phyloP scores from a whole-genome alignment of 2,797 vertebrate genomes.

The Hemibagrus guttatus region DNA sequence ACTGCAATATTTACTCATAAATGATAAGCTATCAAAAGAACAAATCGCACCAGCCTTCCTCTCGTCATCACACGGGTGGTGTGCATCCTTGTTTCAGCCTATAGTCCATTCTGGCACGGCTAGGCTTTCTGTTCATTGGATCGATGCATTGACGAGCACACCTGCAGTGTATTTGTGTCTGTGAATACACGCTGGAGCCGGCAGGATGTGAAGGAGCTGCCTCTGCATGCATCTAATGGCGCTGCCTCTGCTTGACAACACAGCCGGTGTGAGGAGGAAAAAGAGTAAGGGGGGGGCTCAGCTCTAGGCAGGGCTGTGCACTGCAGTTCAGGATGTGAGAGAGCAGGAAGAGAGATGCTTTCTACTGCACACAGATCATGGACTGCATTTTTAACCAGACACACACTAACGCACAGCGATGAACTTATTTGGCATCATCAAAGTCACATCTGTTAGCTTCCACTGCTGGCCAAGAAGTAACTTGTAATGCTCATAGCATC shows the following conservation, averaged over 20 bases:
- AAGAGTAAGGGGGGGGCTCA: neutral
- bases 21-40: conserved; percentile 13
- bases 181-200: conserved; percentile 8
- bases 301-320: conserved; percentile 31
- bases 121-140: conserved; percentile 9
- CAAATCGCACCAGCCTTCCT: neutral
- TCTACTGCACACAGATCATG: neutral
- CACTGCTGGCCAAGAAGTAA: conserved; percentile 9
- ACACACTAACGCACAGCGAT: neutral
- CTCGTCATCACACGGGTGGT: conserved; percentile 13
- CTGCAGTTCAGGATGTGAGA: conserved; percentile 44
- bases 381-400: conserved; percentile 7
- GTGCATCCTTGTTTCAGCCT: conserved; percentile 37
- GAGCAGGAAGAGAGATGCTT: conserved; percentile 3
- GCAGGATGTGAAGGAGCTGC: conserved; percentile 28
- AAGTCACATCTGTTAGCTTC: neutral
- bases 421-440: conserved; percentile 1
- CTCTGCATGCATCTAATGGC: conserved; percentile 46
- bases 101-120: conserved; percentile 1
- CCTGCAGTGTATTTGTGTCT: conserved; percentile 1
- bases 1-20: conserved; percentile 7
- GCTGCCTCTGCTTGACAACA: conserved; percentile 53
- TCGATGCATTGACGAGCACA: conserved; percentile 21
- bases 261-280: conserved; percentile 13
- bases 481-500: conserved; percentile 14